Evolutionary conservation across 2,113 vertebrate species (phyloP).

Genomic region (Nesoenas mayeri): DNA sequence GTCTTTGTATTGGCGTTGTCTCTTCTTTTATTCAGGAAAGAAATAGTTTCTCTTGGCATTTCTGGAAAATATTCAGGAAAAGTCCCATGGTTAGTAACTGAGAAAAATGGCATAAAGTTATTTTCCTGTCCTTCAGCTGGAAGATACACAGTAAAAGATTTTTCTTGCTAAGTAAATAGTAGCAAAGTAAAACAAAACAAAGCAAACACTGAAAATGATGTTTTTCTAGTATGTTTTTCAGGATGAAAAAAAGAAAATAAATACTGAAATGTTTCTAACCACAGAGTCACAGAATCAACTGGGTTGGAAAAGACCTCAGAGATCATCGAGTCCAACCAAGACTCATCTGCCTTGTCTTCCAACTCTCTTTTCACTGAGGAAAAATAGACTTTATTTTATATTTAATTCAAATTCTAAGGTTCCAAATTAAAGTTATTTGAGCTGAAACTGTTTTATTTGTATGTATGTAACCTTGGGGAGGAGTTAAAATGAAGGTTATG

Average conservation of each 20-base stretch:
- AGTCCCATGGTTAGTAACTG: neutral
- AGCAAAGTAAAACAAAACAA: neutral
- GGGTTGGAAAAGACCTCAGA: too few relatives aligned
- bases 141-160: neutral
- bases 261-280: neutral
- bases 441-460: neutral
- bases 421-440: neutral
- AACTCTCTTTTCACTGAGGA: neutral
- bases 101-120: neutral
- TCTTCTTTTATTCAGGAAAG: neutral
- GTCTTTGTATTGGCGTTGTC: neutral
- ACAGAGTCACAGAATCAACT: too few relatives aligned
- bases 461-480: neutral
- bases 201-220: neutral
- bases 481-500: neutral
- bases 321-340: too few relatives aligned
- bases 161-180: neutral
- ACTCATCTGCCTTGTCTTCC: neutral
- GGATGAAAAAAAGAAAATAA: neutral
- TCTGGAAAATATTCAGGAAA: neutral
- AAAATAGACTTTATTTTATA: neutral
- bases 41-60: neutral
- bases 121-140: neutral
- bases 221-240: neutral
- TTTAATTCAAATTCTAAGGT: neutral